Conservation (phyloP, 2,797 vertebrate species). For the Vespertilio murinus region DNA sequence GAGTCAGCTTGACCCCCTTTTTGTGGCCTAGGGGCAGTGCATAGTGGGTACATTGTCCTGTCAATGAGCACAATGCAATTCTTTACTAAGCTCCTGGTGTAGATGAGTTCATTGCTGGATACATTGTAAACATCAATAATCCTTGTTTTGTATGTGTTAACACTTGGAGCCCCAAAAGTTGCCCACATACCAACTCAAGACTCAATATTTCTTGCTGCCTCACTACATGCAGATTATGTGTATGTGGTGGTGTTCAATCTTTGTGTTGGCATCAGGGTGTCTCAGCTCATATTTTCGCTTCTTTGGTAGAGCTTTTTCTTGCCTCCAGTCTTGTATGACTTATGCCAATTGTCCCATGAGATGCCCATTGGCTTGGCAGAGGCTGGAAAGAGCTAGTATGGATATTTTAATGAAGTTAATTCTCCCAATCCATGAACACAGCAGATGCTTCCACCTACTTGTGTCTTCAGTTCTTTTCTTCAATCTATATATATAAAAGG, state of each 20-base stretch:
- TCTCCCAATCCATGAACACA: background rate
- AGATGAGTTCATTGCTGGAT: background rate
- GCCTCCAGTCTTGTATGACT: background rate
- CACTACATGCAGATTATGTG: background rate
- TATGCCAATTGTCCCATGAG: background rate
- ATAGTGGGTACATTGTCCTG: background rate
- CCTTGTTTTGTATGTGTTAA: background rate
- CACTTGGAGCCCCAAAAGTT: background rate
- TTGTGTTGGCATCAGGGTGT: background rate
- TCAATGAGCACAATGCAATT: background rate
- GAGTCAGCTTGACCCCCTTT: background rate
- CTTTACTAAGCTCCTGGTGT: background rate
- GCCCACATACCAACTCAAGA: background rate
- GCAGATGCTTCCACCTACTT: background rate
- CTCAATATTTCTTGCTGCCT: background rate
- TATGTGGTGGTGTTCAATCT: background rate
- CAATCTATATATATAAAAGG: background rate
- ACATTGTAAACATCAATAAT: background rate
- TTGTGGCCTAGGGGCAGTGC: background rate
- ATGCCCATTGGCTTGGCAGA: background rate
- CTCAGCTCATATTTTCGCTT: background rate
- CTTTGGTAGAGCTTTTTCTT: background rate
- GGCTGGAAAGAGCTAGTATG: background rate
- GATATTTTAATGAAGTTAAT: background rate
- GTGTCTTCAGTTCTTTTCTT: background rate